Evolutionary conservation across 2,888 invertebrate genomes (phyloP), one percentile per base, ranked within the genome.

Genomic region (Pandemis heparana): DNA sequence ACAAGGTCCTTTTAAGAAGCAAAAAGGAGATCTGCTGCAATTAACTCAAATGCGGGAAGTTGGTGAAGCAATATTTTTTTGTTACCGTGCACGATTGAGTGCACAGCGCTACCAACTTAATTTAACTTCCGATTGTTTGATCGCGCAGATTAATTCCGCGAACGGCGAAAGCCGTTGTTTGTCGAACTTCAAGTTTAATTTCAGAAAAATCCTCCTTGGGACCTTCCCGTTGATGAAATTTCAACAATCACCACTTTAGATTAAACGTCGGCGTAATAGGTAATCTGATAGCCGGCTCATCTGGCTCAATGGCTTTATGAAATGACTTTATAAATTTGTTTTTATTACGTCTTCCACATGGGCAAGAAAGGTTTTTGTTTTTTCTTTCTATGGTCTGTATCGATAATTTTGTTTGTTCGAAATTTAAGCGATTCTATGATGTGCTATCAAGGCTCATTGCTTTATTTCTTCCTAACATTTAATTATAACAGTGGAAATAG

Each of bases 41-140:
- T 18, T 2, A 12, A 56, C 56, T 23, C 23, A 56, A 56, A 23
- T 23, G 10, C 8, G 51, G 12, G 18, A 12, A 56, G 56, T 60
- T 39, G n/a, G 6, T 5, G 9, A 23, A 60, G 60, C 18, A 60
- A 59, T 38, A 38, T 14, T 60, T 60, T 38, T 14, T 38, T 38
- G n/a, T 3, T n/a, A n/a, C 2, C 23, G n/a, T 32, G 5, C 60
- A 5, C 23, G 0, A 56, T 10, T 56, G 10, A 56, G 7, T n/a
- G 14, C 38, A 8, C 23, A 16, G 23, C 59, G 16, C 32, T 46
- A 16, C 63, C 43, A 74, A 69, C 69, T 69, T 64, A 69, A 74
- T 74, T 69, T 74, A 69, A 64, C 51, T 74, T 64, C 32, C 48
- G 64, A 74, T 69, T 69, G 69, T 69, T 74, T 74, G 69, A 65